phyloP scores from a whole-genome alignment of 2,888 invertebrate species.

The Mesochorus sp. region DNA sequence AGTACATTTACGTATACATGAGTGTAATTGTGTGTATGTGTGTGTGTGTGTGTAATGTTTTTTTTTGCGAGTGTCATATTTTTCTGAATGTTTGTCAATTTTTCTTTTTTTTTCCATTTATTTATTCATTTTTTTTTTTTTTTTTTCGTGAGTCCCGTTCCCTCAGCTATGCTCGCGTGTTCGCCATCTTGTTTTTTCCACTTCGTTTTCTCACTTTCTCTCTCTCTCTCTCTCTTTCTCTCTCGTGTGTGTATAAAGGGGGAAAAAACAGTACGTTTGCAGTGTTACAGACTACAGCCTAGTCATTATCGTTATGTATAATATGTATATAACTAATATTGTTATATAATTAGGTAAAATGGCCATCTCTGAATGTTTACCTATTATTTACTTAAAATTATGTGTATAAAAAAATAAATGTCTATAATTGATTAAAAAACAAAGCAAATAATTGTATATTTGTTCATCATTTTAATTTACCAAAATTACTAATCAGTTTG shows the following conservation, averaged over 20 bases:
- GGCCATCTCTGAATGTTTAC: no score
- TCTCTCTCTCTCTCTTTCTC: conserved; percentile 40
- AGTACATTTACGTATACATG: conserved; percentile 53
- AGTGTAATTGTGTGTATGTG: conserved; percentile 44
- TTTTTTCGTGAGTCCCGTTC: conserved; percentile 54
- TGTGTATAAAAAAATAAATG: no score
- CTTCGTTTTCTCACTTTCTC: conserved; percentile 41
- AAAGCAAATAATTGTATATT: no score
- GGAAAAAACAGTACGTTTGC: conserved; percentile 74
- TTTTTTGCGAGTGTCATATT: no score
- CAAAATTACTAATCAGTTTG: no score
- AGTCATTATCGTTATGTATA: conserved; percentile 77
- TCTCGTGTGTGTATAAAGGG: conserved; percentile 65
- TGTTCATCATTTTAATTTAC: no score
- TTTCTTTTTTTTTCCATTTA: conserved; percentile 2
- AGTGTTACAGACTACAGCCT: conserved; percentile 78
- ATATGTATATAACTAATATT: conserved; percentile 61
- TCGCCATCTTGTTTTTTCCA: conserved; percentile 20
- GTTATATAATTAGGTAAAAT: no score
- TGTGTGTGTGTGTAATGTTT: conserved; percentile 20
- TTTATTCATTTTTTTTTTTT: neutral
- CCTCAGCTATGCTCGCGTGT: conserved; percentile 62
- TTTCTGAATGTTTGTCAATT: conserved; percentile 1
- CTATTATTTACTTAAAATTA: no score
- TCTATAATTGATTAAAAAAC: no score